A percentile compares a stretch with the other conserved stretches of the same genome.
phyloP scores from a whole-genome alignment of 2,888 invertebrate genomes.

The Cantharis rufa region DNA sequence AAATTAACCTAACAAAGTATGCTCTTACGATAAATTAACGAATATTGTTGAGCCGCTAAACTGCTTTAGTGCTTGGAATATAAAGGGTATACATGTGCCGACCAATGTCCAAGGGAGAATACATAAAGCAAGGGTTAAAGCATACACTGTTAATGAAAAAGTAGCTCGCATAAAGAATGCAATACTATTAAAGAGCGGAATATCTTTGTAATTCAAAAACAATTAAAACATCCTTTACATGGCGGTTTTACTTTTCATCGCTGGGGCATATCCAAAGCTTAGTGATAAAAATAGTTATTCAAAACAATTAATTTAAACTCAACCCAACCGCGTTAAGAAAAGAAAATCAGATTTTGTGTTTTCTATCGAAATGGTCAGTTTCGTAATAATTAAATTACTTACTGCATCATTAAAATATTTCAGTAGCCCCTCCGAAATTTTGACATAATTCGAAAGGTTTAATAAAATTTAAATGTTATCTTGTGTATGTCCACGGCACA shows the following conservation, averaged over 20 bases:
- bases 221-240: not conserved
- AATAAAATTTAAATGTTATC: slow-evolving; percentile 1
- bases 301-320: not conserved
- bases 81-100: slow-evolving; percentile 50
- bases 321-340: no score
- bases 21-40: not conserved
- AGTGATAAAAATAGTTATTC: not conserved
- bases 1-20: not conserved
- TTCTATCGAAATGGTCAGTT: not conserved
- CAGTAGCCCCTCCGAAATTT: not conserved
- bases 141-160: slow-evolving; percentile 48
- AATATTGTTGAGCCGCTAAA: slow-evolving; percentile 14
- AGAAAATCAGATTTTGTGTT: no score
- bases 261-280: not conserved
- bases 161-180: slow-evolving; percentile 42
- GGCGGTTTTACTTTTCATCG: not conserved
- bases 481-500: not conserved
- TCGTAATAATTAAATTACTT: not conserved
- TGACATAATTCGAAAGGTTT: not conserved
- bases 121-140: slow-evolving; percentile 55
- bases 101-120: slow-evolving; percentile 56
- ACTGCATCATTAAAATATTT: not conserved
- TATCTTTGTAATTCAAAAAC: not conserved
- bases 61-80: slow-evolving; percentile 14
- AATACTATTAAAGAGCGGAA: slow-evolving; percentile 9